Evolutionary conservation across 2,797 vertebrate genomes (phyloP).

Genomic region (Hirundo rustica): DNA sequence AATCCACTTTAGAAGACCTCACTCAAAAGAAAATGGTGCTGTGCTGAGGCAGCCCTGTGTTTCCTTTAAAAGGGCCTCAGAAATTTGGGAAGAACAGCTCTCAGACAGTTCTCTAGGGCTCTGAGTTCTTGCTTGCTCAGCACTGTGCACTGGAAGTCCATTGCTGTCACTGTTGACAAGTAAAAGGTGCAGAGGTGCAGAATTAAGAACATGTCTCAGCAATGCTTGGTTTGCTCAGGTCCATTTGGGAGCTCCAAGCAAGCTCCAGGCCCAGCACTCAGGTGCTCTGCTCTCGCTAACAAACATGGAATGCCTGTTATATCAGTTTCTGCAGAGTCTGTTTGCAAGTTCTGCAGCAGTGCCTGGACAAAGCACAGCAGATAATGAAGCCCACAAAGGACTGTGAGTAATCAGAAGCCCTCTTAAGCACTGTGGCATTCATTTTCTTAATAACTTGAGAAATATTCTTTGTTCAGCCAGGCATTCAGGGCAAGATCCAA

Average conservation of each 20-base stretch:
- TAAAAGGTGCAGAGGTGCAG: background rate
- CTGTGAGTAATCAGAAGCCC: background rate
- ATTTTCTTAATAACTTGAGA: background rate
- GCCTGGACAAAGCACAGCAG: background rate
- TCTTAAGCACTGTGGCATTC: background rate
- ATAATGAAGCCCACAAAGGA: background rate
- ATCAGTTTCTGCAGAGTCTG: background rate
- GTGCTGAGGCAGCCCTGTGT: background rate
- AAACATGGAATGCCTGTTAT: background rate
- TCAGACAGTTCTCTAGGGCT: background rate
- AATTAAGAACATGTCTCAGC: background rate
- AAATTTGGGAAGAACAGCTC: background rate
- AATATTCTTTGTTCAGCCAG: background rate
- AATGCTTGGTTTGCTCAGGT: background rate
- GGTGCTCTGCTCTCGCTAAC: background rate
- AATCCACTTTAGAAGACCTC: background rate
- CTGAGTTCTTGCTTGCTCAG: background rate
- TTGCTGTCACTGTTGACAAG: background rate
- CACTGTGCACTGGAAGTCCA: fast-evolving
- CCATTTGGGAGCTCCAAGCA: background rate
- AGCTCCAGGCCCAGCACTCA: background rate
- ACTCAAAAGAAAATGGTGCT: background rate
- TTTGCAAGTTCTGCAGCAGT: background rate
- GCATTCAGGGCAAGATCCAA: background rate
- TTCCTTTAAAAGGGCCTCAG: background rate